Conservation (phyloP, 2,797 vertebrate genomes). For the Momotus momota region DNA sequence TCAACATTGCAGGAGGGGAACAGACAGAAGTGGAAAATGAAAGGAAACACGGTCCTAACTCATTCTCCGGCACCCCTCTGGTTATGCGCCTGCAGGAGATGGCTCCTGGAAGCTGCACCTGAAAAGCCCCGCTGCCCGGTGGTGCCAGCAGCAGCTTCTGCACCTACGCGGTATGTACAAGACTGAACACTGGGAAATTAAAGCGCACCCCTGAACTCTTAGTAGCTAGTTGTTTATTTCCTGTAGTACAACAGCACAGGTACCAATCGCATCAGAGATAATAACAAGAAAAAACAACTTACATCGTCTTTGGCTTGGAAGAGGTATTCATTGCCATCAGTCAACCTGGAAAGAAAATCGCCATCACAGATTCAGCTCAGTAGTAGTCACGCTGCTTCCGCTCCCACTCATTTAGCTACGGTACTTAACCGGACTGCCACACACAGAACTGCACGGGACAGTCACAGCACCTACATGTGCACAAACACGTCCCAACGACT, state of each 20-base stretch:
- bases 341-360: conserved; percentile 83
- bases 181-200: not conserved
- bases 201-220: not conserved
- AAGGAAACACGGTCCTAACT: not conserved
- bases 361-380: not conserved
- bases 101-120: not conserved
- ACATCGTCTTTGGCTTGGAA: conserved; percentile 99
- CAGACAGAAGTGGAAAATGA: rapidly evolving
- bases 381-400: not conserved
- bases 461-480: rapidly evolving
- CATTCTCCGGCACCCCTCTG: not conserved
- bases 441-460: rapidly evolving
- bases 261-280: not conserved
- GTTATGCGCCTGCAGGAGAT: not conserved
- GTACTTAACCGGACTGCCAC: not conserved
- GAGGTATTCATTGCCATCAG: conserved; percentile 98
- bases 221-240: not conserved
- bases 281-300: conserved; percentile 71
- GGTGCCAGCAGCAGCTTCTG: not conserved
- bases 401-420: not conserved
- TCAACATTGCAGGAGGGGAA: not conserved
- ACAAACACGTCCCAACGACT: not conserved
- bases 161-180: rapidly evolving
- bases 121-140: not conserved
- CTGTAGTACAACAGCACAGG: not conserved